Percentiles rank a stretch among this genome's conserved stretches.
Evolutionary conservation across 2,113 vertebrate genomes (phyloP).

Genomic region (Gobiocypris rarus): DNA sequence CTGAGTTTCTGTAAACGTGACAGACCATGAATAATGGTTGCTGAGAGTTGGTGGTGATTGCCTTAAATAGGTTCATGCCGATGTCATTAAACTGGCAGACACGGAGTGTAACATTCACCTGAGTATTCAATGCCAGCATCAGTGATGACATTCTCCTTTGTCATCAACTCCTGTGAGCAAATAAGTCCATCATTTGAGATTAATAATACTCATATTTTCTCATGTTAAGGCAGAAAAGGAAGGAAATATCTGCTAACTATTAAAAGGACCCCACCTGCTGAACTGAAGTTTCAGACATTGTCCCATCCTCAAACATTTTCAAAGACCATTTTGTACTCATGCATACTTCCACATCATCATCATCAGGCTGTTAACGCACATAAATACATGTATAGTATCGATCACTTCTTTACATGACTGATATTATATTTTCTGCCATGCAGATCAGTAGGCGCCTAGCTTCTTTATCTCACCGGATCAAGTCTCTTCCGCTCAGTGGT

Average conservation of each 20-base stretch:
- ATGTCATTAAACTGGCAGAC: neutral
- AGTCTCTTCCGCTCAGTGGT: constrained; percentile 87
- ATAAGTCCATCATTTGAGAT: constrained; percentile 21
- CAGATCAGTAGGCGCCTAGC: neutral
- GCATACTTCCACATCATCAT: constrained; percentile 61
- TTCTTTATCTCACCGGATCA: constrained; percentile 72
- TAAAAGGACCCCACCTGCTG: constrained; percentile 41
- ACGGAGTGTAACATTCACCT: constrained; percentile 17
- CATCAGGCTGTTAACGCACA: constrained; percentile 69
- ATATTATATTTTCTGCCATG: neutral
- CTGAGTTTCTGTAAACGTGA: constrained; percentile 35
- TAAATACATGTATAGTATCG: neutral
- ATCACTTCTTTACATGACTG: neutral
- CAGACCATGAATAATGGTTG: constrained; percentile 5
- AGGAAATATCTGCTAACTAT: neutral
- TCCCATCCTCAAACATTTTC: constrained; percentile 62
- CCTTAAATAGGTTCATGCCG: neutral
- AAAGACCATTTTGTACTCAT: constrained; percentile 66
- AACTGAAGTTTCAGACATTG: constrained; percentile 58
- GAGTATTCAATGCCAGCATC: constrained; percentile 53
- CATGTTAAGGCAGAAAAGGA: neutral
- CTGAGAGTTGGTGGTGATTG: neutral
- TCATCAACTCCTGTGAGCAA: constrained; percentile 57
- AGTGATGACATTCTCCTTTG: constrained; percentile 53
- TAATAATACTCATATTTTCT: constrained; percentile 3